A percentile compares a stretch with the other conserved stretches of the same genome.
Evolutionary conservation across 2,888 invertebrate genomes (phyloP).

Genomic region (Macrosoma leucophasiata): DNA sequence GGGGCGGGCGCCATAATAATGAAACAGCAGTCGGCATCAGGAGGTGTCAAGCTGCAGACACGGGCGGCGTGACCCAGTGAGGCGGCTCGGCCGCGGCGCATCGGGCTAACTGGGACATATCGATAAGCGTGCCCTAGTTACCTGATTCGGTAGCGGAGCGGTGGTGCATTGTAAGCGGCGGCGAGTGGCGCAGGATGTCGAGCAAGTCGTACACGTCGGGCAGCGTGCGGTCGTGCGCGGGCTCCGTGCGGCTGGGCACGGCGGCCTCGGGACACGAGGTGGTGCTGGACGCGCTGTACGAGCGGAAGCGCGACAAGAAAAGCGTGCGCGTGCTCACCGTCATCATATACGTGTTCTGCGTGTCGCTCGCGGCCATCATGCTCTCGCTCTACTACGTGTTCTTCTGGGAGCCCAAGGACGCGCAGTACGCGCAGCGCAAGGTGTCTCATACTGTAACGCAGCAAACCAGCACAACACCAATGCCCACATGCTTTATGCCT

Average conservation of each 20-base stretch:
- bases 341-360: slow-evolving; percentile 94
- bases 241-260: slow-evolving; percentile 58
- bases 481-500: slow-evolving; percentile 74
- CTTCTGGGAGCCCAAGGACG: slow-evolving; percentile 90
- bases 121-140: slow-evolving; percentile 69
- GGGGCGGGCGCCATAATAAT: slow-evolving; percentile 63
- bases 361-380: slow-evolving; percentile 95
- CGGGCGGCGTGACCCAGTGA: slow-evolving; percentile 62
- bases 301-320: slow-evolving; percentile 90
- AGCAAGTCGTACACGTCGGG: slow-evolving; percentile 73
- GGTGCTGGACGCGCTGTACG: slow-evolving; percentile 84
- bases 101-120: slow-evolving; percentile 62
- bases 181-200: slow-evolving; percentile 64
- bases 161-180: slow-evolving; percentile 42
- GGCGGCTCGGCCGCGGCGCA: slow-evolving; percentile 49
- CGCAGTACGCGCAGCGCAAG: slow-evolving; percentile 70
- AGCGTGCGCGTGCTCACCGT: slow-evolving; percentile 94
- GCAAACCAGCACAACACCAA: slow-evolving; percentile 72
- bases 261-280: slow-evolving; percentile 71
- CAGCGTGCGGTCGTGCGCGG: slow-evolving; percentile 68
- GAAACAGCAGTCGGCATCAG: slow-evolving; percentile 65
- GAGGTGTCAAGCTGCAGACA: slow-evolving; percentile 69
- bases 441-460: slow-evolving; percentile 68
- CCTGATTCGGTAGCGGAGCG: slow-evolving; percentile 41
- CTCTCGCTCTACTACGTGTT: slow-evolving; percentile 95